phyloP scores from a whole-genome alignment of 92 coral and sea anemone genomes.

The Porites cylindrica region DNA sequence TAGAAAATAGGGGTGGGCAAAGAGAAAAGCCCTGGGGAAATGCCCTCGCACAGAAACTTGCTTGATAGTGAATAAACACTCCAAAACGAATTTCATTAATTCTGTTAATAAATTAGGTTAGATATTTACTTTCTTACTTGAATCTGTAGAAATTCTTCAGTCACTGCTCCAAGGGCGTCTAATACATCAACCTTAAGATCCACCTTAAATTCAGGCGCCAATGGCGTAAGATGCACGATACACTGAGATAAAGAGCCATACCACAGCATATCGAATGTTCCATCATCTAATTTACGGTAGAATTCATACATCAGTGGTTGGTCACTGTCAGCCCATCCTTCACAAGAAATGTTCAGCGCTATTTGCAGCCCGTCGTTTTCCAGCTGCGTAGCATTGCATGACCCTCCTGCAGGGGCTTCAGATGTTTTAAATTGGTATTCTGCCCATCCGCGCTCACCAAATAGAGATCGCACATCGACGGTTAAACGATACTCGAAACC shows the following conservation, averaged over 20 bases:
- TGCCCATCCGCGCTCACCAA: slow-evolving; percentile 13
- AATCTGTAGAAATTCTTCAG: not conserved
- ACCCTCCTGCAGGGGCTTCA: slow-evolving; percentile 12
- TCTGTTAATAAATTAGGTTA: not conserved
- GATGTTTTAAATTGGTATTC: slow-evolving; percentile 6
- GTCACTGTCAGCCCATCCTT: slow-evolving; percentile 17
- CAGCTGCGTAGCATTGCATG: not conserved
- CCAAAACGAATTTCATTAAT: too few relatives aligned
- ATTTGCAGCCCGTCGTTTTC: not conserved
- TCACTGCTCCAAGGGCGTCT: slow-evolving; percentile 1
- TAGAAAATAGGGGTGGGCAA: too few relatives aligned
- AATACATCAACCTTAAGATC: not conserved
- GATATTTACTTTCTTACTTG: not conserved
- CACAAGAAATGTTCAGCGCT: not conserved
- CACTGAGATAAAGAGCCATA: not conserved
- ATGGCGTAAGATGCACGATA: not conserved
- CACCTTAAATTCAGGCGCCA: not conserved
- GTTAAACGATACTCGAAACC: slow-evolving; percentile 3
- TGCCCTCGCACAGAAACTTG: too few relatives aligned
- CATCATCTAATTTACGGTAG: not conserved
- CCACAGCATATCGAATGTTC: slow-evolving; percentile 12
- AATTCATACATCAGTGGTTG: slow-evolving; percentile 17
- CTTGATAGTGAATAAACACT: too few relatives aligned
- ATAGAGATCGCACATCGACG: not conserved
- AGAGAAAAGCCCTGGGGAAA: too few relatives aligned